phyloP scores from a whole-genome alignment of 1,140 invertebrate species.

The Pararge aegeria region DNA sequence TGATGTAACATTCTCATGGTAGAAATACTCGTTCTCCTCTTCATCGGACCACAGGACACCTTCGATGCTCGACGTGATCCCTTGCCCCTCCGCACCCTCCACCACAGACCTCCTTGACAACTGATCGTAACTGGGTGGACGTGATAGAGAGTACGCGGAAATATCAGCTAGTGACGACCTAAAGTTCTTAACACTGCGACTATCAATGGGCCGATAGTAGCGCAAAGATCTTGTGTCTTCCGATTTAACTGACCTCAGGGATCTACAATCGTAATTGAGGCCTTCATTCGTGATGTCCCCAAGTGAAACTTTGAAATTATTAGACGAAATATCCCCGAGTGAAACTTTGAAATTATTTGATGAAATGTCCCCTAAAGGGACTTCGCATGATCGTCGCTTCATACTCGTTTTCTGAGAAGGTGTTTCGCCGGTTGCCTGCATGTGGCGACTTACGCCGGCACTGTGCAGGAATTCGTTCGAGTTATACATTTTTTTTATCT shows the following conservation, averaged over 20 bases:
- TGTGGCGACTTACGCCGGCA: slow-evolving; percentile 69
- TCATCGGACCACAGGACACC: slow-evolving; percentile 78
- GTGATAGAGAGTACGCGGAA: slow-evolving; percentile 53
- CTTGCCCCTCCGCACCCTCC: slow-evolving; percentile 55
- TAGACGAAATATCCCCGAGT: slow-evolving; percentile 67
- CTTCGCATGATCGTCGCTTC: slow-evolving; percentile 70
- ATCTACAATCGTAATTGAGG: slow-evolving; percentile 59
- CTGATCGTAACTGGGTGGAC: slow-evolving; percentile 70
- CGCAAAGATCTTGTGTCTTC: slow-evolving; percentile 58
- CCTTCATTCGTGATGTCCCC: slow-evolving; percentile 60
- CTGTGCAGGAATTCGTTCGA: slow-evolving; percentile 72
- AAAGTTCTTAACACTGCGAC: slow-evolving; percentile 69
- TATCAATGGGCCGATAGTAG: slow-evolving; percentile 66
- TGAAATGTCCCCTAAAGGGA: slow-evolving; percentile 68
- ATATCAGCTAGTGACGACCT: slow-evolving; percentile 63
- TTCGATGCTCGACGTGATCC: slow-evolving; percentile 76
- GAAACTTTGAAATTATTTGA: slow-evolving; percentile 71
- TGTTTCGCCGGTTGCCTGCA: slow-evolving; percentile 68
- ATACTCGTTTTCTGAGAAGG: slow-evolving; percentile 71
- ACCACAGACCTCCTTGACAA: slow-evolving; percentile 60
- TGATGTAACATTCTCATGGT: slow-evolving; percentile 72
- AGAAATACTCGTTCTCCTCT: slow-evolving; percentile 77
- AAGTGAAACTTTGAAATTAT: slow-evolving; percentile 70
- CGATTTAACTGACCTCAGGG: slow-evolving; percentile 58
- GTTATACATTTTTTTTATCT: slow-evolving; percentile 67